Conservation (phyloP, 2,113 vertebrate species). For the Percina caprodes region DNA sequence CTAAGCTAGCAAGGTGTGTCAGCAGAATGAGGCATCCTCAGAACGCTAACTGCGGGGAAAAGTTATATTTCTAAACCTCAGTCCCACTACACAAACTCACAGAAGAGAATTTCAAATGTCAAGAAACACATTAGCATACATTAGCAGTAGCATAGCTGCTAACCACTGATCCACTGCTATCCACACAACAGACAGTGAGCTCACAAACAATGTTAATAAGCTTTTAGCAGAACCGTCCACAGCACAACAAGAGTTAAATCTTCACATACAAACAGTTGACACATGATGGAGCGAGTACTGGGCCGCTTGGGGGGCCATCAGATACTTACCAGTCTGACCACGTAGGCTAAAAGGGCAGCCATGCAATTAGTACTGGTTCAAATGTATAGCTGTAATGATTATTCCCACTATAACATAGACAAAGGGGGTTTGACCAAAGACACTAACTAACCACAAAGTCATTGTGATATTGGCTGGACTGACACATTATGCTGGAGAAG, state of each 20-base stretch:
- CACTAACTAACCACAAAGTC: slow-evolving; percentile 35
- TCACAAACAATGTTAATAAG: slow-evolving; percentile 59
- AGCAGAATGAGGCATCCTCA: background rate
- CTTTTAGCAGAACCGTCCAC: slow-evolving; percentile 36
- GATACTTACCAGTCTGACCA: slow-evolving; percentile 61
- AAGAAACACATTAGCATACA: slow-evolving; percentile 29
- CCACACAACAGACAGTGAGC: slow-evolving; percentile 26
- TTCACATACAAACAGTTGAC: slow-evolving; percentile 59
- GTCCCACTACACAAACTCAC: background rate
- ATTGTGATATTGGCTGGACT: slow-evolving; percentile 13
- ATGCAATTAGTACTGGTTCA: slow-evolving; percentile 62
- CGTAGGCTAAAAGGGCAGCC: slow-evolving; percentile 49
- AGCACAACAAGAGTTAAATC: slow-evolving; percentile 55
- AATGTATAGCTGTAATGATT: slow-evolving; percentile 63
- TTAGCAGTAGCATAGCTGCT: slow-evolving; percentile 21
- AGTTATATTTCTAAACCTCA: background rate
- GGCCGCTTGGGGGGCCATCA: slow-evolving; percentile 45
- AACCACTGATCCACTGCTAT: slow-evolving; percentile 46
- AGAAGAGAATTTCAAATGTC: slow-evolving; percentile 41
- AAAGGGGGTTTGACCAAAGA: slow-evolving; percentile 54
- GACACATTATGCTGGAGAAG: slow-evolving; percentile 14
- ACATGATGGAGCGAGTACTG: slow-evolving; percentile 44
- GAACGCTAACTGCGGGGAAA: background rate
- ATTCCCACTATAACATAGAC: slow-evolving; percentile 58
- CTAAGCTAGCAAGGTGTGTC: background rate